Conservation (phyloP, 2,797 vertebrate species). For the Orientallactaga sibirica region DNA sequence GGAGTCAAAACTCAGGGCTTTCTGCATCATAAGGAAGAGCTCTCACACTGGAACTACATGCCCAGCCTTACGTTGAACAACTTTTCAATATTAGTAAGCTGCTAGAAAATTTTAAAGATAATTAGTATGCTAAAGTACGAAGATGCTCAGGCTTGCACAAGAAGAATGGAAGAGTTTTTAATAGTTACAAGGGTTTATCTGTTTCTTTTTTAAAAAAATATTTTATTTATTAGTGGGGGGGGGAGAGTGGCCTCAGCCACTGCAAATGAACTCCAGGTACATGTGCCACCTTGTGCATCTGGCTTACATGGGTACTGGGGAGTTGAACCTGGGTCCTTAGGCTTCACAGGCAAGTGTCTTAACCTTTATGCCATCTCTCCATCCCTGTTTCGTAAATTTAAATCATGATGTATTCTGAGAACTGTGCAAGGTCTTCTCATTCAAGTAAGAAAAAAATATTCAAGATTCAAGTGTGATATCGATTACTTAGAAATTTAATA, state of each 20-base stretch:
- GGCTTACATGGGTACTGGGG: too few species aligned
- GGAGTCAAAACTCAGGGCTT: background rate
- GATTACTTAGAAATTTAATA: slow-evolving; percentile 49
- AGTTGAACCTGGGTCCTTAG: too few species aligned
- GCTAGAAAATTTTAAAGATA: slow-evolving; percentile 15
- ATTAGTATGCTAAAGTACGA: background rate
- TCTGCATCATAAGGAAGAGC: background rate
- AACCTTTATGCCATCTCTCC: too few species aligned
- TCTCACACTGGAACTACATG: too few species aligned
- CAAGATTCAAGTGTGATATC: background rate
- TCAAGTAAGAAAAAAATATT: background rate
- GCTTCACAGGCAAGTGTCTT: too few species aligned
- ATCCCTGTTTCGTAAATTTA: background rate
- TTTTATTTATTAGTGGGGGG: too few species aligned
- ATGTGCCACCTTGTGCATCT: too few species aligned
- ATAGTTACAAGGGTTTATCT: background rate
- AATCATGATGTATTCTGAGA: background rate
- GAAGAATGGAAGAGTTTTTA: background rate
- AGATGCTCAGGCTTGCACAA: background rate
- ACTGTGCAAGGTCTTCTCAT: background rate
- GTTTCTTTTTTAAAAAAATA: background rate
- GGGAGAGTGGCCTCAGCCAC: too few species aligned
- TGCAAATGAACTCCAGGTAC: too few species aligned
- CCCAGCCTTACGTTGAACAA: background rate
- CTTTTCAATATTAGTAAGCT: slow-evolving; percentile 5